Evolutionary conservation across 2,888 invertebrate species (phyloP), one percentile per base, ranked within the genome.

Genomic region (Tetragnatha montana): DNA sequence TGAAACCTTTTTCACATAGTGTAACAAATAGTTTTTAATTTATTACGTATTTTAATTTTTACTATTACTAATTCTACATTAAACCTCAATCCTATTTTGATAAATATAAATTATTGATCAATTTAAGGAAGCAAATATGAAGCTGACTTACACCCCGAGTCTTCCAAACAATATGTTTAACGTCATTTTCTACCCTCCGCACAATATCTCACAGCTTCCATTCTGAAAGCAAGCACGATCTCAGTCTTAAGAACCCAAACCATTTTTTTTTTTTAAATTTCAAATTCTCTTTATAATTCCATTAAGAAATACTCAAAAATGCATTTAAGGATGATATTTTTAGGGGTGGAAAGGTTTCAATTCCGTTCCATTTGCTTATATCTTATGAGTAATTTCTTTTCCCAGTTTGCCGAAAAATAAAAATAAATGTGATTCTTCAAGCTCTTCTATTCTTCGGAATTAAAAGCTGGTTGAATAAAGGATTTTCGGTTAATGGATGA

Each of bases 251-350:
- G 60, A 60, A 17, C 60, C 4, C 7, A 1, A 14, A 60, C 60
- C 60, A 60, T 60, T 60, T 60, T 4, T 35, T 35, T 35, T 35
- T 60, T 8, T 6, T 8, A 6, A 17, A 60, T 60, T 60, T 60
- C 50, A 51, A 78, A 78, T 78, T 51, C 51, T 78, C 78, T 78
- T 78, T 78, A 78, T 71, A 71, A 71, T 78, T 78, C 78, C 78
- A 78, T 78, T 78, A 78, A 78, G 78, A 78, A 78, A 51, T 78
- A 78, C 78, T 78, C 78, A 78, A 78, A 78, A 78, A 78, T 51
- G 78, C 78, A 78, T 78, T 78, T 78, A 78, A 51, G 51, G 78
- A 51, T 60, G 60, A 60, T 60, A 60, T 21, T 78, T 78, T 78
- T 60, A 71, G 51, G 51, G 22, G 78, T 21, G 51, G 51, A 12